phyloP scores from a whole-genome alignment of 2,888 invertebrate species.

The Platerodrilus igneus region DNA sequence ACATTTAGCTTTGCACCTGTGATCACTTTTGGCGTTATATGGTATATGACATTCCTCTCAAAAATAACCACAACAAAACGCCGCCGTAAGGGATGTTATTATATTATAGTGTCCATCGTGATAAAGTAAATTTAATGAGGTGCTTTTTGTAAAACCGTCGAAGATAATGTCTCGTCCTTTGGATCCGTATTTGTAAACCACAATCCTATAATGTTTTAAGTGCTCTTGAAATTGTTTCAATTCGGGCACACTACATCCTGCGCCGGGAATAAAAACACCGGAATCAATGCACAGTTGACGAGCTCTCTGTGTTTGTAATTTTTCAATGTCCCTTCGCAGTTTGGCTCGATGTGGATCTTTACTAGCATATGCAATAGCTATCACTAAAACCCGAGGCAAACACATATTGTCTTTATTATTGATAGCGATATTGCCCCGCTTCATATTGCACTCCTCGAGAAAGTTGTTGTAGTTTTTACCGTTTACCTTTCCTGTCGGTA shows the following conservation, averaged over 20 bases:
- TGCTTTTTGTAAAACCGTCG: slow-evolving; percentile 10
- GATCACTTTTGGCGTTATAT: too few species aligned
- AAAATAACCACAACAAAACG: too few species aligned
- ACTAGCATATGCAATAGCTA: slow-evolving; percentile 13
- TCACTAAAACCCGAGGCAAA: slow-evolving; percentile 19
- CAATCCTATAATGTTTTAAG: slow-evolving; percentile 16
- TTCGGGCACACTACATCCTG: slow-evolving; percentile 13
- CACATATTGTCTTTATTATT: slow-evolving; percentile 27
- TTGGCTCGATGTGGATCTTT: slow-evolving; percentile 10
- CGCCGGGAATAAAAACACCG: slow-evolving; percentile 5
- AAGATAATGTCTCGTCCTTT: slow-evolving; percentile 18
- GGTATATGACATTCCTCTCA: too few species aligned
- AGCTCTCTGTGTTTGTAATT: background rate
- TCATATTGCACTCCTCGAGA: slow-evolving; percentile 16
- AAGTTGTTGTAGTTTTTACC: slow-evolving; percentile 9
- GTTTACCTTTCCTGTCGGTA: too few species aligned
- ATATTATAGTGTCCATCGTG: too few species aligned
- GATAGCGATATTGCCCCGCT: slow-evolving; percentile 16
- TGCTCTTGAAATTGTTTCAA: slow-evolving; percentile 11
- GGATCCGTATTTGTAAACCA: slow-evolving; percentile 18
- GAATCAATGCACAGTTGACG: background rate
- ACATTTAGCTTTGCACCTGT: too few species aligned
- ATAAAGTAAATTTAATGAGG: slow-evolving; percentile 27
- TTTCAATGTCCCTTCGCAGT: slow-evolving; percentile 9
- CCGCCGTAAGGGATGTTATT: too few species aligned